Conservation (phyloP, 2,113 vertebrate species). For the Burhinus bistriatus region DNA sequence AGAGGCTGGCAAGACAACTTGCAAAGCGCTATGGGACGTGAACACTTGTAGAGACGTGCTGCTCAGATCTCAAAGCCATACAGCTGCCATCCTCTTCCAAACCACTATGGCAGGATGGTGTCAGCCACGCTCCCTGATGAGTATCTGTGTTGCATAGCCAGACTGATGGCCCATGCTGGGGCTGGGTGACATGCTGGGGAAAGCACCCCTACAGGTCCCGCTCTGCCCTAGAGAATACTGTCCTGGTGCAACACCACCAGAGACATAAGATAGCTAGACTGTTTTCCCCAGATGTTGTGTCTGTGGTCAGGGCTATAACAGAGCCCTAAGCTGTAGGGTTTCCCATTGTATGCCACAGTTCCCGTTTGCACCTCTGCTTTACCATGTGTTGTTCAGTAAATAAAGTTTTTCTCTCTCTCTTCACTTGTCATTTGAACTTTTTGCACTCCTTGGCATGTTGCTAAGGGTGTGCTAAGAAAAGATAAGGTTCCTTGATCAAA, state of each 20-base stretch:
- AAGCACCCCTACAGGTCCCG: background rate
- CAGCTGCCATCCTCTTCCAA: background rate
- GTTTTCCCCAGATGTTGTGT: background rate
- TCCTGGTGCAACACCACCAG: background rate
- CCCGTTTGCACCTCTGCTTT: background rate
- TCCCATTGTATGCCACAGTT: background rate
- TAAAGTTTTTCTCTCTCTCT: background rate
- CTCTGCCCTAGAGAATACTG: background rate
- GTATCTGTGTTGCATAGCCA: background rate
- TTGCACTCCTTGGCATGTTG: background rate
- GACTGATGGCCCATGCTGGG: too few relatives aligned
- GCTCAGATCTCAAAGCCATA: background rate
- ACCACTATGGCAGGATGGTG: too few relatives aligned
- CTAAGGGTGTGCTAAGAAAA: background rate
- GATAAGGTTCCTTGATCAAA: background rate
- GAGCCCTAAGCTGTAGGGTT: background rate
- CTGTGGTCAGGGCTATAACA: background rate
- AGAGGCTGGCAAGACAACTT: background rate
- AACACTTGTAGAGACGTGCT: background rate
- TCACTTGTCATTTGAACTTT: background rate
- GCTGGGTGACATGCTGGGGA: background rate
- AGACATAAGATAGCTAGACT: background rate
- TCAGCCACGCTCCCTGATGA: background rate
- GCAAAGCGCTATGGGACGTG: background rate
- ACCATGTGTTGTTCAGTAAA: background rate